These are phyloP conservation scores for Xenopus laevis DNA, from an alignment of 2,113 vertebrate genomes.

Conservation along the genomic window DNA sequence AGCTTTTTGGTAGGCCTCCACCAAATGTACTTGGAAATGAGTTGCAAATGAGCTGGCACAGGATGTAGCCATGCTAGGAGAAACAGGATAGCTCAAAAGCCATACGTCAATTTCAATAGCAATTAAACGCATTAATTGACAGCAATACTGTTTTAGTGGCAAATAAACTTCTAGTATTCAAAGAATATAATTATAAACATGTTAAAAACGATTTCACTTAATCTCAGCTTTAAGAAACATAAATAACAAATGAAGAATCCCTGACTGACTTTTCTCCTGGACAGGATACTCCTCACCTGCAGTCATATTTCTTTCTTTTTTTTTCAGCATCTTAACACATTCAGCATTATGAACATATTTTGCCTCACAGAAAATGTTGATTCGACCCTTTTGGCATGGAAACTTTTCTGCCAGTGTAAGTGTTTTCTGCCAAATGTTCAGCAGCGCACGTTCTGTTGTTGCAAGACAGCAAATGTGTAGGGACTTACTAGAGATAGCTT, in stretches of 20 bases:
- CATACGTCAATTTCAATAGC: background rate
- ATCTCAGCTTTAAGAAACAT: too few relatives aligned
- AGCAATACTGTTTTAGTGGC: background rate
- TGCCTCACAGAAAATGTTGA: background rate
- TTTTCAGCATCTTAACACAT: background rate
- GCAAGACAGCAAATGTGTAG: background rate
- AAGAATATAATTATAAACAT: background rate
- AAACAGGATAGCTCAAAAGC: background rate
- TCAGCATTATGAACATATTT: slow-evolving; percentile 15
- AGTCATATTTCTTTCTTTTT: background rate
- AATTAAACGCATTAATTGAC: background rate
- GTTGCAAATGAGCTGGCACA: slow-evolving; percentile 28
- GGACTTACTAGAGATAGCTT: background rate
- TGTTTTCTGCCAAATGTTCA: slow-evolving; percentile 5
- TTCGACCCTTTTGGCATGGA: slow-evolving; percentile 11
- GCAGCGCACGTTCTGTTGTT: background rate
- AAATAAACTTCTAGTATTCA: background rate
- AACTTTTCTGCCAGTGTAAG: slow-evolving; percentile 13
- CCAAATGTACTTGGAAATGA: slow-evolving; percentile 36
- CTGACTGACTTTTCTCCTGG: background rate
- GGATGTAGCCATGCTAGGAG: slow-evolving; percentile 6
- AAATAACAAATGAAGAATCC: background rate
- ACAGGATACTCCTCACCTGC: background rate
- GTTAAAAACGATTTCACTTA: background rate
- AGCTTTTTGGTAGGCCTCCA: slow-evolving; percentile 25